A percentile compares a stretch with the other conserved stretches of the same genome.
These are phyloP conservation scores for Indicator indicator DNA, from an alignment of 2,113 vertebrate genomes.

Conservation along the genomic window DNA sequence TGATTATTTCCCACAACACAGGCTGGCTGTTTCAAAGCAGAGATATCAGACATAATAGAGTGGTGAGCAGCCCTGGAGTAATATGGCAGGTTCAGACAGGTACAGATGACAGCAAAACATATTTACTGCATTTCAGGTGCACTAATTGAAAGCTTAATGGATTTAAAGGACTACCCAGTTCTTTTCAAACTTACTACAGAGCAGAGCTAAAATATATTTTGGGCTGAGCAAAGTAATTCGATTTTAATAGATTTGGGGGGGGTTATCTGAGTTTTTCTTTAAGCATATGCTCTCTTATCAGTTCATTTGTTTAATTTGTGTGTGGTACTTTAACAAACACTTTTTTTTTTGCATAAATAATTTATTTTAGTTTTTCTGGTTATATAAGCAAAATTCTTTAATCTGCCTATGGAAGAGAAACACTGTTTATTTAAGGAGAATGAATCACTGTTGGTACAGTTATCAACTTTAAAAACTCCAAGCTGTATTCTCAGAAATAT, in stretches of 20 bases:
- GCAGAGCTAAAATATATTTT: background rate
- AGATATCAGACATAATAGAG: background rate
- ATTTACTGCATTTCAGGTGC: slow-evolving; percentile 10
- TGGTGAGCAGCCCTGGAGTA: slow-evolving; percentile 1
- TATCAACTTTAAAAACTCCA: background rate
- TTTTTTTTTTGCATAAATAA: background rate
- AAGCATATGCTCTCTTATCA: background rate
- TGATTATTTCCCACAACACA: background rate
- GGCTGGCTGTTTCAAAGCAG: background rate
- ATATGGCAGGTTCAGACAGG: slow-evolving; percentile 23
- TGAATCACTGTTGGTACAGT: background rate
- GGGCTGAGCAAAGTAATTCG: background rate
- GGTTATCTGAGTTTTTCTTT: background rate
- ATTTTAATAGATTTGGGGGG: background rate
- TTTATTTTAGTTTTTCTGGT: background rate
- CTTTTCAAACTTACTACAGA: background rate
- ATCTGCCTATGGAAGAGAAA: background rate
- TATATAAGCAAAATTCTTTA: background rate
- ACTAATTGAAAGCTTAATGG: background rate
- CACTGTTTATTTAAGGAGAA: background rate
- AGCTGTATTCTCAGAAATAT: background rate
- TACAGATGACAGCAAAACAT: background rate
- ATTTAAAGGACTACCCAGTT: background rate
- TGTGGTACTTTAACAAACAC: background rate
- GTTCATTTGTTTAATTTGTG: background rate